Evolutionary conservation across 2,888 invertebrate species (phyloP).

Genomic region (Temnothorax ravouxi): DNA sequence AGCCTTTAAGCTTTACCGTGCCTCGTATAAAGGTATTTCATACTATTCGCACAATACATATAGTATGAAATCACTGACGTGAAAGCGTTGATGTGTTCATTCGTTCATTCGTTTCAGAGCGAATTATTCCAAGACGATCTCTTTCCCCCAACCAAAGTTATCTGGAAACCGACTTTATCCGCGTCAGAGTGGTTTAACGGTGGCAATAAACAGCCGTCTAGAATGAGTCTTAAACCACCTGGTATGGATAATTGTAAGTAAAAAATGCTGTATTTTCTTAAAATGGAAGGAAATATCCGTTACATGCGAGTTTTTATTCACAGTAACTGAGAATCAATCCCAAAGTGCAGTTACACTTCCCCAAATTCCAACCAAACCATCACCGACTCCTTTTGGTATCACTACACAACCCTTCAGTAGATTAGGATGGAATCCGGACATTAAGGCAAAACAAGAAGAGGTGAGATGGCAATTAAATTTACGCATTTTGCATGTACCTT

Average conservation of each 20-base stretch:
- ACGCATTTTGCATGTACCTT: slow-evolving; percentile 22
- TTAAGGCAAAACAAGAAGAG: slow-evolving; percentile 87
- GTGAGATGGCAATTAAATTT: slow-evolving; percentile 76
- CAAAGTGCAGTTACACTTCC: slow-evolving; percentile 81
- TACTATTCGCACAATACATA: slow-evolving; percentile 11
- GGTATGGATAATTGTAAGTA: slow-evolving; percentile 94
- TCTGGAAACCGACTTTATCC: slow-evolving; percentile 93
- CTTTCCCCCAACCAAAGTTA: slow-evolving; percentile 96
- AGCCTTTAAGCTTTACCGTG: slow-evolving; percentile 97
- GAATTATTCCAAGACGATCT: slow-evolving; percentile 99
- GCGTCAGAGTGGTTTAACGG: slow-evolving; percentile 94
- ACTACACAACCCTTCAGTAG: slow-evolving; percentile 86
- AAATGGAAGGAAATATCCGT: background rate
- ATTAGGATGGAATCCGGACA: slow-evolving; percentile 87
- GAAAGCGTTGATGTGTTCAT: background rate
- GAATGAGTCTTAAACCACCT: slow-evolving; percentile 93
- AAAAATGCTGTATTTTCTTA: background rate
- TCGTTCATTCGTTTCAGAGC: slow-evolving; percentile 88
- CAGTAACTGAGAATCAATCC: slow-evolving; percentile 87
- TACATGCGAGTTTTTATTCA: slow-evolving; percentile 60
- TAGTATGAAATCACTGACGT: background rate
- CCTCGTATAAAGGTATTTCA: slow-evolving; percentile 97
- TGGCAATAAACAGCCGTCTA: slow-evolving; percentile 88
- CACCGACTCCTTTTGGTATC: slow-evolving; percentile 86
- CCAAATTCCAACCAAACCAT: slow-evolving; percentile 86